Evolutionary conservation across 1,140 invertebrate genomes (phyloP), one percentile per base, ranked within the genome.

Genomic region (Papilio glaucus): DNA sequence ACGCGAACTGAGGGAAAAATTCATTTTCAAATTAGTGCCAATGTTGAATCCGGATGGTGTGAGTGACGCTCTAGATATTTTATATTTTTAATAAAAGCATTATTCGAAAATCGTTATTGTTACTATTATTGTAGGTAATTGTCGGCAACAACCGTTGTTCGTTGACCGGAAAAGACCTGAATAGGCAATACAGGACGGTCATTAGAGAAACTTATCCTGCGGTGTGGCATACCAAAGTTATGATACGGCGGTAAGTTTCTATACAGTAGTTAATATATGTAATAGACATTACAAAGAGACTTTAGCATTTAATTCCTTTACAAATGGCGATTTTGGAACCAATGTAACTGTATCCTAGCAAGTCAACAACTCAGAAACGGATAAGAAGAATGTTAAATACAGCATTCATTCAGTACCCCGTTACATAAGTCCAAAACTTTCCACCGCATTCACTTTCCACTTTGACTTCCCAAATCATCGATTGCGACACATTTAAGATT

Each of bases 11-110:
- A 94, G 98, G 57, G 97, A 98, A 82, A 96, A 97, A 86, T 99
- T 98, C 92, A 98, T 99, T 75, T 99, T 99, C 89, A 99, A 99
- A 93, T 88, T 99, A 67, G 96, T 99, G 75, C 98, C 98, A 60
- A 98, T 99, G 97, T 87, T 99, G 24, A 99, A 99, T 93, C 98
- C 98, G 0, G 98, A 99, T 90, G 98, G 98, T 6, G 98, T 99
- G 72, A 90, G 92, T 89, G 71, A 75, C 73, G 71, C 67, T 75
- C 72, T 74, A 81, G 13, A 78, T 77, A 75, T 73, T 29, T 71
- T 53, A 57, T 37, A 37, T 61, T 39, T 33, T 41, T 13, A 71
- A 72, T 61, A 61, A 45, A 68, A 73, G 41, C 69, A 71, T 65
- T 72, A 72, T 69, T 69, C 67, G 70, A 37, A 78, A 77, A 75